A percentile compares a stretch with the other conserved stretches of the same genome.
phyloP scores from a whole-genome alignment of 2,113 vertebrate species.

The Rhizomys pruinosus region DNA sequence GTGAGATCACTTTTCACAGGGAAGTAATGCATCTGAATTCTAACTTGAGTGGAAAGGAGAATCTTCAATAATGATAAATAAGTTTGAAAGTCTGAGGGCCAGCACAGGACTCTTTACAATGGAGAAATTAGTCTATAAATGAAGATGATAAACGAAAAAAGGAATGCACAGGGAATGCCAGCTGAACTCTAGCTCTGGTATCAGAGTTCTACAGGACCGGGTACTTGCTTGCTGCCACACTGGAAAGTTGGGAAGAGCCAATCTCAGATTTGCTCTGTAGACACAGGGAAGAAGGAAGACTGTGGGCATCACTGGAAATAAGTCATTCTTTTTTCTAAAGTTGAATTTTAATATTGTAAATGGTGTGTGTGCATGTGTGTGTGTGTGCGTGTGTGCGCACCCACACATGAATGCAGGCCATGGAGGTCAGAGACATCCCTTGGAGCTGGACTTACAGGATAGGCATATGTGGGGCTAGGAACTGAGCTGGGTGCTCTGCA shows the following conservation, averaged over 20 bases:
- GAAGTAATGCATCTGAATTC: neutral
- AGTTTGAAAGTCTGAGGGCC: neutral
- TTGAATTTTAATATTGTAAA: too few relatives aligned
- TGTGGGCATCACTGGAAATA: neutral
- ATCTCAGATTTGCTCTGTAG: neutral
- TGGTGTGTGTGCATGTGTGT: too few relatives aligned
- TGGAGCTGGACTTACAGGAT: too few relatives aligned
- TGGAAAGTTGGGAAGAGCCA: neutral
- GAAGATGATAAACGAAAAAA: neutral
- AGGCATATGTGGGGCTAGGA: too few relatives aligned
- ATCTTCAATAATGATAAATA: neutral
- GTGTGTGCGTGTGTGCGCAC: too few relatives aligned
- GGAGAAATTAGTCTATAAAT: conserved; percentile 31
- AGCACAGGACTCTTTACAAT: neutral
- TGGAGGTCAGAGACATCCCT: too few relatives aligned
- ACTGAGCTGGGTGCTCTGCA: too few relatives aligned
- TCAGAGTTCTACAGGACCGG: neutral
- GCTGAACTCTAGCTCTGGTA: neutral
- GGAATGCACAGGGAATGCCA: neutral
- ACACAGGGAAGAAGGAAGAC: neutral
- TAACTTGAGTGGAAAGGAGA: neutral
- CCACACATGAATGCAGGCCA: too few relatives aligned
- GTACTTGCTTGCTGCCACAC: neutral
- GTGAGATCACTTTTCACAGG: neutral
- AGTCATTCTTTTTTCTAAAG: neutral